A percentile compares a stretch with the other conserved stretches of the same genome.
Conservation (phyloP, 2,888 invertebrate genomes). For the Agrilus mali region DNA sequence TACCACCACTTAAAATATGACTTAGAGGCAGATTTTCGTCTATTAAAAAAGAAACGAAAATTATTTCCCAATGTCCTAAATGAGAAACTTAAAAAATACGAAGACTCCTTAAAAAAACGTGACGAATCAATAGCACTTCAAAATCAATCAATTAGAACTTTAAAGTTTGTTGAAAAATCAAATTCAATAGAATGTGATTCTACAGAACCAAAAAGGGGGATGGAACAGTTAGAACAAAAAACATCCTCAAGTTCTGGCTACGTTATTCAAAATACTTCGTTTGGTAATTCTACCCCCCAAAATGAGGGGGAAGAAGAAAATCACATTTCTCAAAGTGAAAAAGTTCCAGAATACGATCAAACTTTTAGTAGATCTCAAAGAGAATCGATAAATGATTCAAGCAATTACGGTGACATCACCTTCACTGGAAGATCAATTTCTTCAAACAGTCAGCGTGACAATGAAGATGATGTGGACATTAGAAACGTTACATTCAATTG, state of each 20-base stretch:
- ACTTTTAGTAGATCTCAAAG: no score
- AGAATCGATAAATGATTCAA: no score
- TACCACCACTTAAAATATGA: conserved; percentile 23
- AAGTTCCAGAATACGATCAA: no score
- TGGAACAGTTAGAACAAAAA: background rate
- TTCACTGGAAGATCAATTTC: no score
- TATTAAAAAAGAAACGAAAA: conserved; percentile 19
- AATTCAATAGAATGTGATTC: background rate
- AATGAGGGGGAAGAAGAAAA: no score
- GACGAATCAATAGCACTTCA: background rate
- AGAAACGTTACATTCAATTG: no score
- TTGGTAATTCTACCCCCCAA: no score
- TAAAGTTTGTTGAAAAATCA: background rate
- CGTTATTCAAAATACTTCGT: background rate
- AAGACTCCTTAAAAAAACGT: background rate
- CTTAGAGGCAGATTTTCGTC: conserved; percentile 23
- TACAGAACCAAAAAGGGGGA: background rate
- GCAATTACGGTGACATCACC: no score
- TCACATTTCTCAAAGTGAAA: no score
- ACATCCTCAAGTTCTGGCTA: background rate
- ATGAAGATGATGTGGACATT: no score
- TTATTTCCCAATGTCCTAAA: conserved; percentile 18
- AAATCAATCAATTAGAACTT: background rate
- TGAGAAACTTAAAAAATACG: conserved; percentile 12
- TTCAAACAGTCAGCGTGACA: no score